Evolutionary conservation across 2,888 invertebrate genomes (phyloP).

Genomic region (Conus canariensis): DNA sequence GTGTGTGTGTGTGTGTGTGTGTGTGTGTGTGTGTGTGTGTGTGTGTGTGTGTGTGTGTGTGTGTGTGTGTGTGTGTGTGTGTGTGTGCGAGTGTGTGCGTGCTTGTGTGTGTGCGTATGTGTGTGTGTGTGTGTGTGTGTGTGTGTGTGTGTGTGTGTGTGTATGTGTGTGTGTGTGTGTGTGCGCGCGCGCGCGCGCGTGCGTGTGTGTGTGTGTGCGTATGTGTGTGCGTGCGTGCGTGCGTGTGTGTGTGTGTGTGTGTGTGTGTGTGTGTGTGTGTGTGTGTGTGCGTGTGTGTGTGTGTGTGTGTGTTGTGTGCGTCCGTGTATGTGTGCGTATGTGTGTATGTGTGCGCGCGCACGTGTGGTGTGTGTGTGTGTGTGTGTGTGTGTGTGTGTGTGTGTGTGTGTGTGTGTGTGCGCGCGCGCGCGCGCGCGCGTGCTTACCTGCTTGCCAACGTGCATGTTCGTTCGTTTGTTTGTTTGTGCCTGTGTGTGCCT

Average conservation of each 20-base stretch:
- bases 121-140: background rate
- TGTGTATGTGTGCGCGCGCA: background rate
- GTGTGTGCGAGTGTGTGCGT: background rate
- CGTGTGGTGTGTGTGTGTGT: background rate
- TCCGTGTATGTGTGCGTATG: background rate
- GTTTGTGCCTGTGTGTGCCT: no score
- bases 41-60: background rate
- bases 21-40: slow-evolving; percentile 18
- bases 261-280: slow-evolving; percentile 8
- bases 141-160: slow-evolving; percentile 14
- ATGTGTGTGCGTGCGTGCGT: slow-evolving; percentile 4
- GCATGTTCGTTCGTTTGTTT: no score
- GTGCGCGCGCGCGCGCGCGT: background rate
- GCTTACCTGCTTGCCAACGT: background rate
- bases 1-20: slow-evolving; percentile 13
- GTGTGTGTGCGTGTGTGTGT: background rate
- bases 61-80: background rate
- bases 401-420: background rate
- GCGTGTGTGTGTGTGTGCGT: background rate
- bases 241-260: background rate
- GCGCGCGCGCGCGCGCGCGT: background rate
- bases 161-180: slow-evolving; percentile 2
- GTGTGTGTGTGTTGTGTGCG: background rate
- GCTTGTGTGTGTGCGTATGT: background rate
- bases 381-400: background rate